Percentiles rank a stretch among this genome's conserved stretches.
These are phyloP conservation scores for Typhlomys cinereus DNA, from an alignment of 2,113 vertebrate species.

Conservation along the genomic window DNA sequence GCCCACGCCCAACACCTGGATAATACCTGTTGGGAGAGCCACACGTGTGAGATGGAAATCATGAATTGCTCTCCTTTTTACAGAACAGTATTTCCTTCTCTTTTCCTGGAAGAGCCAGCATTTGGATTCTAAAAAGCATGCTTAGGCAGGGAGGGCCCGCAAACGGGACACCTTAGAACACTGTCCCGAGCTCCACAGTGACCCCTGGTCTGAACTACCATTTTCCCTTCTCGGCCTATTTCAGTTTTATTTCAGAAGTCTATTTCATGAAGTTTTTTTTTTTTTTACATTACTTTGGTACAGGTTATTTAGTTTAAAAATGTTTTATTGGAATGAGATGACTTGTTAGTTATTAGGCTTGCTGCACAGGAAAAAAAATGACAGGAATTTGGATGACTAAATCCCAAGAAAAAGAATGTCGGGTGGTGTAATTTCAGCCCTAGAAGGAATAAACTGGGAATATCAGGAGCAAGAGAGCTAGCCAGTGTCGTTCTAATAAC, in stretches of 20 bases:
- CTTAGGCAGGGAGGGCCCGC: neutral
- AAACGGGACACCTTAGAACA: neutral
- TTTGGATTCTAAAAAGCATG: neutral
- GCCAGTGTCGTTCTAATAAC: too few species aligned
- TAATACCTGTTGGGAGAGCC: neutral
- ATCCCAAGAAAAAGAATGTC: too few species aligned
- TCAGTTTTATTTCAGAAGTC: constrained; percentile 15
- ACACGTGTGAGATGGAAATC: neutral
- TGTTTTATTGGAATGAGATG: too few species aligned
- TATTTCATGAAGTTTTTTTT: constrained; percentile 8
- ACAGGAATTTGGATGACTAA: too few species aligned
- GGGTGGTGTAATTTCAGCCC: too few species aligned
- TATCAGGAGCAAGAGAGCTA: too few species aligned
- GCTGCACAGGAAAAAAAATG: too few species aligned
- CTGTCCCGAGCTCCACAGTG: neutral
- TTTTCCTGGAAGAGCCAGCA: neutral
- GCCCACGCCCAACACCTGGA: neutral
- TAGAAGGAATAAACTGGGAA: too few species aligned
- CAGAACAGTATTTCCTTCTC: neutral
- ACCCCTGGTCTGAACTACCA: neutral
- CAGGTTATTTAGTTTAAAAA: constrained; percentile 39
- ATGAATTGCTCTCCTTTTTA: neutral
- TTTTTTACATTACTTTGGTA: neutral
- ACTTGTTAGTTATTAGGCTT: too few species aligned
- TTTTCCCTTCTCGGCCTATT: neutral